phyloP scores from a whole-genome alignment of 2,113 vertebrate genomes.

The Semicossyphus pulcher region DNA sequence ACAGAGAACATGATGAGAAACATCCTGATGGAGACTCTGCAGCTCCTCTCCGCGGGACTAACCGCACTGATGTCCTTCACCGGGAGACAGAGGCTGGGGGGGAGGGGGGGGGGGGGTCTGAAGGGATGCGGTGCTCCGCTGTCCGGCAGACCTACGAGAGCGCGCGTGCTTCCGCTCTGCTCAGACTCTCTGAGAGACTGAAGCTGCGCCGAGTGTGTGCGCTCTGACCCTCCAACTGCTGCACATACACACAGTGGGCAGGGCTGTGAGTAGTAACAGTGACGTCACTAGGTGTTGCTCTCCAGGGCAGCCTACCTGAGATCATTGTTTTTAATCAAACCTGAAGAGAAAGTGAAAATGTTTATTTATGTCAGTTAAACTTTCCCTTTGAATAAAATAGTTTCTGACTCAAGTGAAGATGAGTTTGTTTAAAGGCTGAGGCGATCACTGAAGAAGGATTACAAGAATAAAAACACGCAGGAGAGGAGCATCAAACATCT shows the following conservation, averaged over 20 bases:
- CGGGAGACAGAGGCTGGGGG: background rate
- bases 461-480: no score
- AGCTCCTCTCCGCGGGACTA: background rate
- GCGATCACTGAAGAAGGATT: no score
- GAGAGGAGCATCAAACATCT: no score
- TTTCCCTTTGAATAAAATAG: no score
- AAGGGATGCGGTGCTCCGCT: background rate
- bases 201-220: slow-evolving; percentile 19
- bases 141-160: slow-evolving; percentile 17
- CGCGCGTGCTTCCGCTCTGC: slow-evolving; percentile 46
- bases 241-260: slow-evolving; percentile 1
- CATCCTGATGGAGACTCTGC: background rate
- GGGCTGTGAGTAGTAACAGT: slow-evolving; percentile 26
- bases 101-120: background rate
- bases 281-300: slow-evolving; percentile 71
- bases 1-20: slow-evolving; percentile 49
- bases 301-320: background rate
- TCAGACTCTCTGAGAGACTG: slow-evolving; percentile 39
- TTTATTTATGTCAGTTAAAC: no score
- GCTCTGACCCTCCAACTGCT: slow-evolving; percentile 25
- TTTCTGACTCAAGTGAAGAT: no score
- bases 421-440: no score
- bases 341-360: no score
- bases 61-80: slow-evolving; percentile 1
- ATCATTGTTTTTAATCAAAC: no score